A percentile compares a stretch with the other conserved stretches of the same genome.
These are phyloP conservation scores for Macrotus californicus DNA, from an alignment of 2,113 vertebrate species.

Conservation along the genomic window DNA sequence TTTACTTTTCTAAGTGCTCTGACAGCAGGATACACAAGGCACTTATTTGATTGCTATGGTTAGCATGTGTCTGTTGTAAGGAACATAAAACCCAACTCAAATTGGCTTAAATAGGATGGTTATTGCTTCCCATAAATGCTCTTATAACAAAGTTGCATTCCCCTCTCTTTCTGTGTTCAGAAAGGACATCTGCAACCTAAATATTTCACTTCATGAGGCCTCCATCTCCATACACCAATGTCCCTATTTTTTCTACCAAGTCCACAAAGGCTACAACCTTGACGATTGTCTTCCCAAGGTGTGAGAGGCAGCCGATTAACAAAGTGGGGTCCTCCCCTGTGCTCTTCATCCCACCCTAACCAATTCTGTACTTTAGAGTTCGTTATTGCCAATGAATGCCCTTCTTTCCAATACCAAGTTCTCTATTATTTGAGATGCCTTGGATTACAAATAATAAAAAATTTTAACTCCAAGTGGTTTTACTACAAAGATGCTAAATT, in stretches of 20 bases:
- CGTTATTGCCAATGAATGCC: neutral
- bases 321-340: neutral
- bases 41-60: neutral
- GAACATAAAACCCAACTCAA: neutral
- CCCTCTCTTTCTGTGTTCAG: neutral
- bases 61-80: neutral
- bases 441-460: neutral
- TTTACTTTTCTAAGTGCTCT: neutral
- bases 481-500: neutral
- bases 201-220: neutral
- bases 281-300: neutral
- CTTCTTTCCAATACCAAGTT: neutral
- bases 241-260: neutral
- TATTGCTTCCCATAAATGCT: neutral
- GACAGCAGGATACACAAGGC: neutral
- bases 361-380: neutral
- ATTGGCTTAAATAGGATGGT: neutral
- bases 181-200: neutral
- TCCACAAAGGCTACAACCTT: neutral
- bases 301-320: neutral
- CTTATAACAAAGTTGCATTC: neutral
- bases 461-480: neutral
- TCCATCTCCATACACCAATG: neutral
- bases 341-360: neutral
- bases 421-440: neutral